phyloP scores from a whole-genome alignment of 2,797 vertebrate species.

The Bradypodion pumilum region DNA sequence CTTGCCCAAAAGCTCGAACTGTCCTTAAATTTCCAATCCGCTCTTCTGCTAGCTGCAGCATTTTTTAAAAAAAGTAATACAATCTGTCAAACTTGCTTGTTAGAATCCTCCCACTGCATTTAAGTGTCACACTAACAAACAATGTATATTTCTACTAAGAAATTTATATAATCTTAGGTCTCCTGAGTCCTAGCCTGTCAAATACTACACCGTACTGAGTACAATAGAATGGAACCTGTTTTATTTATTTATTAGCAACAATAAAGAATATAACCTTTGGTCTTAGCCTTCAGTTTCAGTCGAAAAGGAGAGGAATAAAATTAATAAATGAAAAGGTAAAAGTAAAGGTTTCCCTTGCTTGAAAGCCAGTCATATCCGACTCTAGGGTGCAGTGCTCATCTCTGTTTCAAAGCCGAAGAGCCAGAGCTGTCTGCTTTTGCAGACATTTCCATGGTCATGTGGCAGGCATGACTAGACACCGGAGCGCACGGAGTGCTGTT shows the following conservation, averaged over 20 bases:
- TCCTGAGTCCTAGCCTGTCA: too few species aligned
- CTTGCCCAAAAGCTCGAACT: conserved; percentile 94
- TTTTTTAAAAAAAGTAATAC: conserved; percentile 29
- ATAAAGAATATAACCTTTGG: conserved; percentile 20
- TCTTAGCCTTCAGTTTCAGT: background rate
- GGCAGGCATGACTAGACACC: too few species aligned
- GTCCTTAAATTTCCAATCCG: conserved; percentile 94
- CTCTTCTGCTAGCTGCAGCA: conserved; percentile 90
- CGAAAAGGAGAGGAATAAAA: background rate
- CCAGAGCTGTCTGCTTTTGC: too few species aligned
- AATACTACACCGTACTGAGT: too few species aligned
- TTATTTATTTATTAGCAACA: background rate
- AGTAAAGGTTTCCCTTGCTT: too few species aligned
- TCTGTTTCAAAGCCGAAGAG: too few species aligned
- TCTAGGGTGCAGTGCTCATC: too few species aligned
- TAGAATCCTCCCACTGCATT: background rate
- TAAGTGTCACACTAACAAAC: background rate
- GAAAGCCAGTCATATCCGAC: too few species aligned
- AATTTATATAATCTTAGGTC: background rate
- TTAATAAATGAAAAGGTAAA: background rate
- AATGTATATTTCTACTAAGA: background rate
- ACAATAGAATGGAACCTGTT: too few species aligned
- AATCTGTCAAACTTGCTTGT: background rate
- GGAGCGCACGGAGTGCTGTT: too few species aligned
- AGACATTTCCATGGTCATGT: too few species aligned